Conservation (phyloP, 2,797 vertebrate genomes). For the Hyperoplus immaculatus region DNA sequence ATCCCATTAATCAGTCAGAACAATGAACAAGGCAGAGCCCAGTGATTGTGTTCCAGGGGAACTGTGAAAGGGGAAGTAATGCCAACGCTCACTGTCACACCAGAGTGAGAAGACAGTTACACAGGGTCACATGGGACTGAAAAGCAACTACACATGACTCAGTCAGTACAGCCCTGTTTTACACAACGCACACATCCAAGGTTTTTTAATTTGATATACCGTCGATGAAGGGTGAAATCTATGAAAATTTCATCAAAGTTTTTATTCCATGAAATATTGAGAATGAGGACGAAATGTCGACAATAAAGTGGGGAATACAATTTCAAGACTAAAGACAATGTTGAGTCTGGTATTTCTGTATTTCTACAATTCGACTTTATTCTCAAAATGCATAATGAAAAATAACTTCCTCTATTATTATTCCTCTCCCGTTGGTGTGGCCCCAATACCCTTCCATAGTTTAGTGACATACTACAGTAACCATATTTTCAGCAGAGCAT, state of each 20-base stretch:
- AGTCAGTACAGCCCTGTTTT: slow-evolving; percentile 8
- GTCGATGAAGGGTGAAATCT: neutral
- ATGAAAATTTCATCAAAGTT: neutral
- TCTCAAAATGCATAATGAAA: too few relatives aligned
- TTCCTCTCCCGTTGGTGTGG: too few relatives aligned
- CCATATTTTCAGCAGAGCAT: neutral
- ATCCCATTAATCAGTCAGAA: neutral
- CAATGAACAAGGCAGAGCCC: neutral
- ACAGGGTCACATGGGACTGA: slow-evolving; percentile 47
- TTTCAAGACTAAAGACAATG: too few relatives aligned
- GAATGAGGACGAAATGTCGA: too few relatives aligned
- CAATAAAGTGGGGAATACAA: too few relatives aligned
- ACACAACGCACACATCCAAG: slow-evolving; percentile 11
- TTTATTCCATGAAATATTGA: too few relatives aligned
- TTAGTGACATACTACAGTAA: neutral
- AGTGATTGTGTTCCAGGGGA: slow-evolving; percentile 33
- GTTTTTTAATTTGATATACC: neutral
- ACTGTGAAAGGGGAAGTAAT: slow-evolving; percentile 76
- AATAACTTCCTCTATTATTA: too few relatives aligned
- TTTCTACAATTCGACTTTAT: too few relatives aligned
- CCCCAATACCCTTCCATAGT: too few relatives aligned
- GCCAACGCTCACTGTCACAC: slow-evolving; percentile 72
- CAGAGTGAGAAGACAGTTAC: slow-evolving; percentile 58
- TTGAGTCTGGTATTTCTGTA: too few relatives aligned
- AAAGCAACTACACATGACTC: slow-evolving; percentile 33